Evolutionary conservation across 2,888 invertebrate genomes (phyloP), one percentile per base, ranked within the genome.

Genomic region (Eueremaeus valkanovi): DNA sequence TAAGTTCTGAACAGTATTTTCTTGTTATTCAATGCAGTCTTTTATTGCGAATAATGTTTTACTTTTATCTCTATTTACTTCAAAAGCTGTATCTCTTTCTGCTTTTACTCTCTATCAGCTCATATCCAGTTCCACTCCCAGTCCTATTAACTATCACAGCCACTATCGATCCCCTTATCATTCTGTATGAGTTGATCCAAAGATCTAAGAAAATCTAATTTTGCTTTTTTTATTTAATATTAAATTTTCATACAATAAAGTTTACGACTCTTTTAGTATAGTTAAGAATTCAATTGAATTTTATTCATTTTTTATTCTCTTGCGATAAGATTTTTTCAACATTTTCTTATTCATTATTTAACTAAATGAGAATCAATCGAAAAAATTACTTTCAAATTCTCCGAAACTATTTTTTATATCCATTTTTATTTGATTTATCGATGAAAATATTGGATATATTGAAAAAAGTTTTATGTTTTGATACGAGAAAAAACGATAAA

Each of bases 191-290:
- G 3, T 55, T 55, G 11, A 6, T 27, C 6, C 6, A 55, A 51
- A 51, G 13, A 13, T 27, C 27, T 27, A 27, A 1, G 2, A 27
- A 55, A 55, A 55, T 55, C 27, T 27, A 55, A 55, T 55, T 55
- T 55, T 55, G 24, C 18, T 45, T 45, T 18, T 45, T 45, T 18
- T 55, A 24, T 55, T 27, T 3, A 55, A 55, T 55, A 55, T 55
- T 55, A 55, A 29, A 55, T 55, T 55, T 55, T 11, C 27, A 27
- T 3, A 45, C 9, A 55, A 55, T 55, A 55, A 55, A 55, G 27
- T 55, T 55, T 55, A 55, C 55, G 55, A 55, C 55, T 55, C 27
- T 55, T 55, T 55, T 55, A 27, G 6, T 55, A 11, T 51, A 55
- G 8, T 27, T 21, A 13, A 21, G 27, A 55, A 55, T 27, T 55